These are phyloP conservation scores for Phalacrocorax pelagicus DNA, from an alignment of 2,113 vertebrate species.

Conservation along the genomic window DNA sequence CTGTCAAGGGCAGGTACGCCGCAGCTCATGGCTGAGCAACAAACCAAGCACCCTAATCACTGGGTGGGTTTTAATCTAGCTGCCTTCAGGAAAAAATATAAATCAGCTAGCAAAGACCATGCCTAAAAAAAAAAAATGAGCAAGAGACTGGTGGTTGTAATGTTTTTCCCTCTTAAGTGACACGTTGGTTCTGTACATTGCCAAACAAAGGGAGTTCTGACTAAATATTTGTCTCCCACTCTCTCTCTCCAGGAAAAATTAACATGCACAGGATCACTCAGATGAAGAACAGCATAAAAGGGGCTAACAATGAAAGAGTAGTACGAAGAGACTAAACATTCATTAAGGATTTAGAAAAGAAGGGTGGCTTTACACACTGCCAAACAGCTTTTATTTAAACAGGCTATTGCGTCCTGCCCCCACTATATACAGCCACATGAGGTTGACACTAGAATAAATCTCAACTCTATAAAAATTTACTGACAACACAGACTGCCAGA, in stretches of 20 bases:
- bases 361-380: not conserved
- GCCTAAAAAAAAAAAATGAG: not conserved
- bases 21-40: not conserved
- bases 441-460: slow-evolving; percentile 44
- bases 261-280: not conserved
- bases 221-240: slow-evolving; percentile 31
- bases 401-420: not conserved
- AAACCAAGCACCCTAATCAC: not conserved
- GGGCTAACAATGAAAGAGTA: not conserved
- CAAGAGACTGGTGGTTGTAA: not conserved
- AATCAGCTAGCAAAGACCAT: not conserved
- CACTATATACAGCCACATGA: not conserved
- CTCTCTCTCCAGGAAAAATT: not conserved
- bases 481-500: not conserved
- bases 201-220: slow-evolving; percentile 7
- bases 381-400: slow-evolving; percentile 26
- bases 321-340: not conserved
- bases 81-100: not conserved
- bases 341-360: not conserved
- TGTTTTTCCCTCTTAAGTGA: not conserved
- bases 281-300: not conserved
- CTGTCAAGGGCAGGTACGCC: fast-evolving
- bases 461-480: slow-evolving; percentile 54
- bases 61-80: not conserved
- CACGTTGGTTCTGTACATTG: not conserved